A percentile compares a stretch with the other conserved stretches of the same genome.
Conservation (phyloP, 2,888 invertebrate genomes). For the Allygus modestus region DNA sequence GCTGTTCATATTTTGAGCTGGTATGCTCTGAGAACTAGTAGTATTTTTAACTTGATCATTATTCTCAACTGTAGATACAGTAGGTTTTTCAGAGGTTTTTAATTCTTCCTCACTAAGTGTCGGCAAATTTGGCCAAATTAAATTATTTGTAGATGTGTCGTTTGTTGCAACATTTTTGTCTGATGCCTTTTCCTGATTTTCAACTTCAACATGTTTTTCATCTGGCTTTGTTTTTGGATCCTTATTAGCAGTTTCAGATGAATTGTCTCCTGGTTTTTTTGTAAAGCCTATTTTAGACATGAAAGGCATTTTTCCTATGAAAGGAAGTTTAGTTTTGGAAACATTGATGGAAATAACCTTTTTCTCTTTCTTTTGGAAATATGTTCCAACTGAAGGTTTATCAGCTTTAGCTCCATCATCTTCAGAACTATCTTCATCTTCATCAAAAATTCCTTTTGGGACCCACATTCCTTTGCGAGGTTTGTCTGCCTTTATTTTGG, state of each 20-base stretch:
- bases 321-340: conserved; percentile 85
- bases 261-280: conserved; percentile 68
- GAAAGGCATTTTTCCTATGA: conserved; percentile 91
- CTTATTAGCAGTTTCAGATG: conserved; percentile 72
- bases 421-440: conserved; percentile 38
- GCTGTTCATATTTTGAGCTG: not conserved
- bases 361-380: conserved; percentile 72
- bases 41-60: not conserved
- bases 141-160: conserved; percentile 1
- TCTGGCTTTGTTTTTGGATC: conserved; percentile 23
- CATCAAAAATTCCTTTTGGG: conserved; percentile 41
- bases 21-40: not conserved
- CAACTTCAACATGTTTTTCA: not conserved
- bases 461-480: conserved; percentile 46
- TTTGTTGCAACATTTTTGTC: conserved; percentile 41
- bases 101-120: conserved; percentile 35
- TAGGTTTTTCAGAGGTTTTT: not conserved
- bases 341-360: conserved; percentile 68
- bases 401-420: conserved; percentile 63
- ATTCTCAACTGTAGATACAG: not conserved
- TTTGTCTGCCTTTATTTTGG: conserved; percentile 15
- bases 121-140: conserved; percentile 61
- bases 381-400: conserved; percentile 73
- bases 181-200: not conserved
- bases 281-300: conserved; percentile 77